phyloP scores from a whole-genome alignment of 2,888 invertebrate species.

The Drosophila subquinaria region DNA sequence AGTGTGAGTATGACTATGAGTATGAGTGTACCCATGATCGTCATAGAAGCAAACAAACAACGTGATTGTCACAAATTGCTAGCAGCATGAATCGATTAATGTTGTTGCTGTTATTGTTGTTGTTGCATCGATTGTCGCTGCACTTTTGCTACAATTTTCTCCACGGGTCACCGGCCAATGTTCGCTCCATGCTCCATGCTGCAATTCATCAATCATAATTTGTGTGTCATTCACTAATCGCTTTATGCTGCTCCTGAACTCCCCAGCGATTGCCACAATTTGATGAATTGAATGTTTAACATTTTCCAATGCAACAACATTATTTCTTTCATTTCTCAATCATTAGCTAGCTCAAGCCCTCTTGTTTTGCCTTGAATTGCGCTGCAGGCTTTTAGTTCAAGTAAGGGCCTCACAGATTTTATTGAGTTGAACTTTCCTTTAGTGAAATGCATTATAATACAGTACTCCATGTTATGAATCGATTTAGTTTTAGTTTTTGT shows the following conservation, averaged over 20 bases:
- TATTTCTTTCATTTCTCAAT: constrained; percentile 33
- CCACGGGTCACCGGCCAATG: constrained; percentile 65
- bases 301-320: constrained; percentile 27
- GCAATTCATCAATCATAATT: constrained; percentile 78
- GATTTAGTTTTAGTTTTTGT: no score
- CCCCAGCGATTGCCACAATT: constrained; percentile 60
- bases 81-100: constrained; percentile 45
- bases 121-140: constrained; percentile 43
- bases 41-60: constrained; percentile 46
- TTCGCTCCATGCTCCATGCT: constrained; percentile 33
- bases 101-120: constrained; percentile 30
- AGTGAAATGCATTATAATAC: neutral
- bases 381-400: constrained; percentile 2
- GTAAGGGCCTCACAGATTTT: neutral
- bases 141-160: constrained; percentile 73
- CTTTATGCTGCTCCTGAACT: constrained; percentile 67
- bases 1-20: neutral
- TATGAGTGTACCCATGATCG: constrained; percentile 5
- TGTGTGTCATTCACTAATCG: constrained; percentile 75
- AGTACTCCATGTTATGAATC: no score
- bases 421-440: constrained; percentile 1
- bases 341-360: constrained; percentile 49
- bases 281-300: constrained; percentile 64
- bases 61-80: constrained; percentile 78
- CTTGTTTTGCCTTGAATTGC: constrained; percentile 8